Conservation (phyloP, 2,113 vertebrate species). For the Ardeotis arabs region DNA sequence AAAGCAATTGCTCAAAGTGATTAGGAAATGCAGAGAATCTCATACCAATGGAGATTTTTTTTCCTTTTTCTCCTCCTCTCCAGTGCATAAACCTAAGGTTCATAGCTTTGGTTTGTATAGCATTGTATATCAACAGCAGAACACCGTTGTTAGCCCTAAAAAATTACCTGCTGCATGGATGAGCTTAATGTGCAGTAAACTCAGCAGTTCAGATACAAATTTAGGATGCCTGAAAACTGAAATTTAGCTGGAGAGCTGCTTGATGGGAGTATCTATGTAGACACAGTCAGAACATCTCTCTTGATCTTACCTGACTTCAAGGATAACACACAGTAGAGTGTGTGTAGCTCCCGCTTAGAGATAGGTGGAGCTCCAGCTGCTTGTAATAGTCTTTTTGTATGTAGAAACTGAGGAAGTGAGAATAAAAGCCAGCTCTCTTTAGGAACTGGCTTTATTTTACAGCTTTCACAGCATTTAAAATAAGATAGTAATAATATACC, state of each 20-base stretch:
- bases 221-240: neutral
- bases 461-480: neutral
- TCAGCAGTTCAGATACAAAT: neutral
- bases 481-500: neutral
- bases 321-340: neutral
- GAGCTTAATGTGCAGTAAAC: slow-evolving; percentile 2
- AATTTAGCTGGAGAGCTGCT: neutral
- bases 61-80: neutral
- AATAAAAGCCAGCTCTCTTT: neutral
- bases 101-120: neutral
- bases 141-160: neutral
- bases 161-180: neutral
- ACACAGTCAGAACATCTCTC: neutral
- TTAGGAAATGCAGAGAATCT: neutral
- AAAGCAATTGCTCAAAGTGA: neutral
- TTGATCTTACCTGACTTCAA: neutral
- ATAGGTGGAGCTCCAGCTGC: neutral
- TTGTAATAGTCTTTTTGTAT: neutral
- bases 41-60: accelerated
- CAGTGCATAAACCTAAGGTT: neutral
- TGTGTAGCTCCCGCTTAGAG: neutral
- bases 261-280: neutral
- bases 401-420: neutral
- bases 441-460: neutral
- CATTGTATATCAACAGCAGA: neutral